Percentiles rank a stretch among this genome's conserved stretches.
phyloP scores from a whole-genome alignment of 2,888 invertebrate species.

The Ormyrus pomaceus region DNA sequence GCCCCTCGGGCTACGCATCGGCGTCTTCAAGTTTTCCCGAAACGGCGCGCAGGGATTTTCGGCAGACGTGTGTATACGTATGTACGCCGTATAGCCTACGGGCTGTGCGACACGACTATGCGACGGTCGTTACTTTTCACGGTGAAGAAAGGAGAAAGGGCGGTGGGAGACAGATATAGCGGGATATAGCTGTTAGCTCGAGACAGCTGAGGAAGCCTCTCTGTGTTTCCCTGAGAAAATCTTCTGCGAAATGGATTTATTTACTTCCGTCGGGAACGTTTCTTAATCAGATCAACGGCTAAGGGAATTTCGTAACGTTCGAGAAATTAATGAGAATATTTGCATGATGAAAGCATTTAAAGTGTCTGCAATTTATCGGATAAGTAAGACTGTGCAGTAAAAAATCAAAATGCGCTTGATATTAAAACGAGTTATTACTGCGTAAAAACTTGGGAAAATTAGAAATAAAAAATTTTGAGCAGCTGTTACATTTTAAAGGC shows the following conservation, averaged over 20 bases:
- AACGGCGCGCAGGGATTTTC: constrained; percentile 17
- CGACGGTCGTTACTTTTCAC: constrained; percentile 35
- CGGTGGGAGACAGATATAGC: neutral
- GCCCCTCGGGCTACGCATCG: constrained; percentile 15
- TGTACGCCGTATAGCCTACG: neutral
- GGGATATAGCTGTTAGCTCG: neutral
- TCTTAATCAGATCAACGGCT: no score
- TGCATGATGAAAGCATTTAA: no score
- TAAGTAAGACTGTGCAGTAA: no score
- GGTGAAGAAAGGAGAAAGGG: neutral
- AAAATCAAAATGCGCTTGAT: no score
- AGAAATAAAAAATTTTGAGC: neutral
- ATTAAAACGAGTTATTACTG: no score
- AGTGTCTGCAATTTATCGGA: no score
- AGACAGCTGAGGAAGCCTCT: no score
- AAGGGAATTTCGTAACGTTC: no score
- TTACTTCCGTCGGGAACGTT: no score
- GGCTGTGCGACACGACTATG: neutral
- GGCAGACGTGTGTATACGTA: neutral
- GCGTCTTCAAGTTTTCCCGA: neutral
- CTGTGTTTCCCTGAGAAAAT: no score
- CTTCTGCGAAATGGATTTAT: no score
- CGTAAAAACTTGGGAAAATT: neutral
- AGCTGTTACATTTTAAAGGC: neutral
- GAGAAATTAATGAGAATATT: no score